Evolutionary conservation across 2,888 invertebrate species (phyloP).

Genomic region (Andricus curvator): DNA sequence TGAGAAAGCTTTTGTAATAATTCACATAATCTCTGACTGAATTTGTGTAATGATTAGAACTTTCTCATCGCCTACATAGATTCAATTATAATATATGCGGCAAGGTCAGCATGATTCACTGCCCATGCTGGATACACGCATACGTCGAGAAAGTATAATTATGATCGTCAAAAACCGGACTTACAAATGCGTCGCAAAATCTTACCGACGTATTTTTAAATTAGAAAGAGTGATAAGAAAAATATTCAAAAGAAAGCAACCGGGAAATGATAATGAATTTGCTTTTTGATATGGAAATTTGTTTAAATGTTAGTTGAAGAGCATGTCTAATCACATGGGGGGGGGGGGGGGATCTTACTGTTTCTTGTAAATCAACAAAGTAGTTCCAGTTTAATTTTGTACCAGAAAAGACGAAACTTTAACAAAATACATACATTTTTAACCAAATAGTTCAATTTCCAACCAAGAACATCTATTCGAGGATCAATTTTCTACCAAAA

Average conservation of each 20-base stretch:
- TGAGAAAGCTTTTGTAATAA: background rate
- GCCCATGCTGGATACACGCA: slow-evolving; percentile 23
- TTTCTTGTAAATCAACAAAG: no score
- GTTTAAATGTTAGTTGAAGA: no score
- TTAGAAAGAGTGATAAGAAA: background rate
- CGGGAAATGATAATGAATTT: no score
- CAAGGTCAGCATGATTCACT: slow-evolving; percentile 39
- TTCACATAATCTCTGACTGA: slow-evolving; percentile 25
- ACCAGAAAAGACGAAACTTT: no score
- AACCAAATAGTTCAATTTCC: no score
- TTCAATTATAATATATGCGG: slow-evolving; percentile 35
- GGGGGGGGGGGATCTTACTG: no score
- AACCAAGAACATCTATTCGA: no score
- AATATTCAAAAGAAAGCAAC: background rate
- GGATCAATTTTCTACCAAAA: no score
- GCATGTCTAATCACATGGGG: no score
- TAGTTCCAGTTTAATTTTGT: no score
- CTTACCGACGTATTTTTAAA: background rate
- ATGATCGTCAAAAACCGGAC: slow-evolving; percentile 8
- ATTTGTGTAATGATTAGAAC: slow-evolving; percentile 39
- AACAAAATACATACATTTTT: no score
- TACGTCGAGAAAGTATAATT: slow-evolving; percentile 26
- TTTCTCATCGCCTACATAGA: slow-evolving; percentile 38
- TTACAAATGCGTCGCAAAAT: background rate
- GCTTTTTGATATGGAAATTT: no score